Evolutionary conservation across 1,140 invertebrate species (phyloP), one percentile per base, ranked within the genome.

Genomic region (Eriosoma lanigerum): DNA sequence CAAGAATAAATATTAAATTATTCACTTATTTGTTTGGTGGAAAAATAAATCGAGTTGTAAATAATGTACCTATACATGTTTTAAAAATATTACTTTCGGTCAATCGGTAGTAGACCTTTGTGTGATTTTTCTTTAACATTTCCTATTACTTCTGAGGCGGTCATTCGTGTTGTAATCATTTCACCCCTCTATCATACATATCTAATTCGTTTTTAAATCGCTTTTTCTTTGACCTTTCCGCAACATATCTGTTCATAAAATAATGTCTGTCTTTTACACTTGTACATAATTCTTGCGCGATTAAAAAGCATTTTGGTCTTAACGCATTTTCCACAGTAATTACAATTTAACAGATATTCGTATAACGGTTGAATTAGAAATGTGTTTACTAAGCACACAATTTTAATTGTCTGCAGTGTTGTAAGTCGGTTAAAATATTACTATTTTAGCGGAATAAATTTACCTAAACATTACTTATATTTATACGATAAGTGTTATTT

Each of bases 91-190:
- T 60, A 60, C 26, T 60, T 60, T 26, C 24, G 15, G 58, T 60
- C 58, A 60, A 26, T 60, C 12, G 56, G 24, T 60, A 26, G 13
- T 60, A 26, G 58, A 60, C 58, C 24, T 24, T 60, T 60, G 24
- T 60, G 58, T 29, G 24, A 21, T 26, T 60, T 58, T 60, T 60
- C 26, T 15, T 48, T 26, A 60, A 60, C 58, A 19, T 60, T 60
- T 60, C 5, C 24, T 21, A 60, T 60, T 60, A 24, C 6, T 60
- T 60, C 26, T 60, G 58, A 62, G 17, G 13, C 12, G 46, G 58
- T 62, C 26, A 62, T 62, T 62, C 58, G 26, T 62, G 26, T 62
- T 29, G 24, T 62, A 17, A 24, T 62, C 58, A 62, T 62, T 62
- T 24, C 2, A 62, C 56, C 26, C 13, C 13, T 15, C 12, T 60